Conservation (phyloP, 2,888 invertebrate genomes). For the Spatulosminthurus flaviceps region DNA sequence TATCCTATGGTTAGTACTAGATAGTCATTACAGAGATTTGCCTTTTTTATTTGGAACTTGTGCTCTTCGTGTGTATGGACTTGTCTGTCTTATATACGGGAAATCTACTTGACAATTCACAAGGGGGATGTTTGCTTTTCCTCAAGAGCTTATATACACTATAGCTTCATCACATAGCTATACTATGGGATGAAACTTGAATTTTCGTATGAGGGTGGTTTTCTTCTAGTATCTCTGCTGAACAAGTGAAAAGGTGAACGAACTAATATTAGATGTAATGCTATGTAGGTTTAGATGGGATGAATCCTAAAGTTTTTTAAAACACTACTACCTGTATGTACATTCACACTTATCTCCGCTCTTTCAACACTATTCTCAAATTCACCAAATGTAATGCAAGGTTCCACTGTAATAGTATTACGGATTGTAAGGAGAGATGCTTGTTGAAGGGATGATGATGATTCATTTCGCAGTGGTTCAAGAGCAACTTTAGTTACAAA, state of each 20-base stretch:
- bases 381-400: not conserved
- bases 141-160: not conserved
- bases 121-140: not conserved
- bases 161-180: not conserved
- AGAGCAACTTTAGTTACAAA: too few species aligned
- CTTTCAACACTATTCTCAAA: not conserved
- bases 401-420: not conserved
- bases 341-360: not conserved
- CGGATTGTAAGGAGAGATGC: not conserved
- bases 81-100: not conserved
- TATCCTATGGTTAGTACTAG: not conserved
- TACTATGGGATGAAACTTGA: slow-evolving; percentile 28
- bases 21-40: not conserved
- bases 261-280: slow-evolving; percentile 47
- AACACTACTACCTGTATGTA: too few species aligned
- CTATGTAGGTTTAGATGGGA: slow-evolving; percentile 19
- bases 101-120: slow-evolving; percentile 8
- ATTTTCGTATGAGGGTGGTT: not conserved
- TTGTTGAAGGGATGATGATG: not conserved
- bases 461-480: not conserved
- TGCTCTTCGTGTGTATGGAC: not conserved
- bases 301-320: slow-evolving; percentile 16
- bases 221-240: not conserved
- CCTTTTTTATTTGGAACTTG: not conserved
- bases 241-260: slow-evolving; percentile 47